These are phyloP conservation scores for Diplogasteroides magnus DNA, from an alignment of 1,140 invertebrate species.

Conservation along the genomic window DNA sequence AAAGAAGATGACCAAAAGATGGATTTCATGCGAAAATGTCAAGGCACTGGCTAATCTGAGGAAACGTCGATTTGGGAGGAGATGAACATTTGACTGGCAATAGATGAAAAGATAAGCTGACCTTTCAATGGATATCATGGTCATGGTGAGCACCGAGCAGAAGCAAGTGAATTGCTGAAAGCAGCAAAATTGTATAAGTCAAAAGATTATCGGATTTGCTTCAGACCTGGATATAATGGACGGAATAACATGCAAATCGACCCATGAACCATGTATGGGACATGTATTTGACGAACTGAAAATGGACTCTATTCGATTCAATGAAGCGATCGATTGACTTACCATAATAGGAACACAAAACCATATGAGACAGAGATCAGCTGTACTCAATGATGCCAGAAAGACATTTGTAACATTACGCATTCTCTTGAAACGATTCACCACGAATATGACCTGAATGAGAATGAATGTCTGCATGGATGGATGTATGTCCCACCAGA, in stretches of 20 bases:
- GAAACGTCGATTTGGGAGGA: too few relatives aligned
- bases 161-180: constrained; percentile 70
- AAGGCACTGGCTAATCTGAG: too few relatives aligned
- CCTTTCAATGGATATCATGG: constrained; percentile 74
- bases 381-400: constrained; percentile 67
- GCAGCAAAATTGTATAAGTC: too few relatives aligned
- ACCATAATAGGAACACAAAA: constrained; percentile 74
- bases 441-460: constrained; percentile 34
- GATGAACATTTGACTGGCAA: too few relatives aligned
- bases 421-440: constrained; percentile 59
- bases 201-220: too few relatives aligned
- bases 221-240: constrained; percentile 73
- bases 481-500: constrained; percentile 10
- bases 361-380: constrained; percentile 68
- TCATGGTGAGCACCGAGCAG: constrained; percentile 72
- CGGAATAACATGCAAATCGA: constrained; percentile 67
- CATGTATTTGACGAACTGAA: constrained; percentile 54
- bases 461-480: neutral
- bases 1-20: too few relatives aligned
- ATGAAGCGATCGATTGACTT: too few relatives aligned
- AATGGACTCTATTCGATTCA: too few relatives aligned
- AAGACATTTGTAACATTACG: constrained; percentile 69
- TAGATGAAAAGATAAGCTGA: constrained; percentile 54
- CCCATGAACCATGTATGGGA: constrained; percentile 72
- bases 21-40: too few relatives aligned